A percentile compares a stretch with the other conserved stretches of the same genome.
Conservation (phyloP, 2,797 vertebrate species). For the Eulemur albifrons region DNA sequence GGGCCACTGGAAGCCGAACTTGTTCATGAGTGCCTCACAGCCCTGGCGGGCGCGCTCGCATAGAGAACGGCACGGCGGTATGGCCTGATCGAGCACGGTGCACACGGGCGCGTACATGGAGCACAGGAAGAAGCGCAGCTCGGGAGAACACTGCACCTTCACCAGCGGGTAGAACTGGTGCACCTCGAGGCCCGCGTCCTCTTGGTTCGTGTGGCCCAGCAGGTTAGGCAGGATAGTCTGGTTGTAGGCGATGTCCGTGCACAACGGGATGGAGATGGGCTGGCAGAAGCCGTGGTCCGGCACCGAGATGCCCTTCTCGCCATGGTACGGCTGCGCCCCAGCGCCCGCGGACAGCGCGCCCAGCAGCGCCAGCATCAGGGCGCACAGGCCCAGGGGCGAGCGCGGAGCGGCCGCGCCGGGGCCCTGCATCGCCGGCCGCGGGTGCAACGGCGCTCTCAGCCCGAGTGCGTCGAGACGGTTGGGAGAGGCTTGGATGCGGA, state of each 20-base stretch:
- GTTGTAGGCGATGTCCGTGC: slow-evolving; percentile 93
- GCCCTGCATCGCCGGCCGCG: slow-evolving; percentile 67
- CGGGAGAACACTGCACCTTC: slow-evolving; percentile 90
- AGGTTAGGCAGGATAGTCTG: slow-evolving; percentile 94
- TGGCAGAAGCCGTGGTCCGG: slow-evolving; percentile 97
- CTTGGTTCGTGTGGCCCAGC: slow-evolving; percentile 91
- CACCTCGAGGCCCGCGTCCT: slow-evolving; percentile 92
- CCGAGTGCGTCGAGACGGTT: neutral
- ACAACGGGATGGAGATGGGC: slow-evolving; percentile 92
- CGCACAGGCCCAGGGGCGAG: slow-evolving; percentile 63
- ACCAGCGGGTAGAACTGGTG: slow-evolving; percentile 94
- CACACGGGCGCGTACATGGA: slow-evolving; percentile 96
- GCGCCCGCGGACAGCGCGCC: slow-evolving; percentile 70
- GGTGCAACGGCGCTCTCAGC: slow-evolving; percentile 43
- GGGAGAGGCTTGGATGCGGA: slow-evolving; percentile 31
- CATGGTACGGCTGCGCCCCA: slow-evolving; percentile 85
- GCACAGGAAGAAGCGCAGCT: slow-evolving; percentile 94
- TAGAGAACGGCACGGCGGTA: slow-evolving; percentile 91
- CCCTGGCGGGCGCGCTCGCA: slow-evolving; percentile 92
- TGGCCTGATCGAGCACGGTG: slow-evolving; percentile 93
- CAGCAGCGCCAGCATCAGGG: slow-evolving; percentile 80
- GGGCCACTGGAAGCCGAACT: slow-evolving; percentile 93
- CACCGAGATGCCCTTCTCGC: slow-evolving; percentile 92
- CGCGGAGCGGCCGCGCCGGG: neutral
- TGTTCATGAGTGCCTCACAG: slow-evolving; percentile 93